Base-by-base conservation (phyloP, 2,797 vertebrate species). In the Xerus rutilus region DNA sequence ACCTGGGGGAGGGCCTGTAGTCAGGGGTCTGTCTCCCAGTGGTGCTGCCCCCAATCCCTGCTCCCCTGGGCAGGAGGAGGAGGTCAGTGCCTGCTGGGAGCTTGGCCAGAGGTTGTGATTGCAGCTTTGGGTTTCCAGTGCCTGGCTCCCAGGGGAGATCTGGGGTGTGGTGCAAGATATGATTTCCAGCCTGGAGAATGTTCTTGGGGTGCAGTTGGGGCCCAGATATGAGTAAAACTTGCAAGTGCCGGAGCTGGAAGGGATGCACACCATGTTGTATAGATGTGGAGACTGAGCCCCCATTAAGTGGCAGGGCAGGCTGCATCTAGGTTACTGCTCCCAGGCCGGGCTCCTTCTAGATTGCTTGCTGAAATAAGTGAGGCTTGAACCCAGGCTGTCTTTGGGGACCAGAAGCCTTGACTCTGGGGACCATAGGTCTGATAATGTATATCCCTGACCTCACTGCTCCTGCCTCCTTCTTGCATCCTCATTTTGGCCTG, bases 11-110 rank as follows among this genome's bases (percentile, higher is more conserved):
- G 47, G 15, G 30, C 49, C 64, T 35, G 69, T 10, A 0, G 30
- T 43, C 70, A 35, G 64, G 52, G 49, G 12, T 88, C 90, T 47
- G 18, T 77, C 54, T 91, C 62, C n/a, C 35, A 86, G 47, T 17
- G 39, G 9, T 0, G 0, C 28, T 4, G 47, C 0, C 28, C 47
- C 77, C n/a, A 25, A 5, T 18, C 45, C 57, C 0, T 30, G 8
- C 47, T 47, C 74, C 39, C 64, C 0, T 2, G 23, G 35, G 45
- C 49, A 57, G 54, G 9, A 59, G 57, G 57, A 10, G 9, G 57
- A 59, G 57, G 23, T 25, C 9, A 54, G 18, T 6, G 52, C 57
- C 73, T 73, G 64, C 73, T 70, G 59, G 88, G 67, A 59, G 7
- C 65, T 77, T 43, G 35, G 28, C 52, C 45, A 5, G 45, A 69